Evolutionary conservation across 2,797 vertebrate species (phyloP).

Genomic region (Myotis daubentonii): DNA sequence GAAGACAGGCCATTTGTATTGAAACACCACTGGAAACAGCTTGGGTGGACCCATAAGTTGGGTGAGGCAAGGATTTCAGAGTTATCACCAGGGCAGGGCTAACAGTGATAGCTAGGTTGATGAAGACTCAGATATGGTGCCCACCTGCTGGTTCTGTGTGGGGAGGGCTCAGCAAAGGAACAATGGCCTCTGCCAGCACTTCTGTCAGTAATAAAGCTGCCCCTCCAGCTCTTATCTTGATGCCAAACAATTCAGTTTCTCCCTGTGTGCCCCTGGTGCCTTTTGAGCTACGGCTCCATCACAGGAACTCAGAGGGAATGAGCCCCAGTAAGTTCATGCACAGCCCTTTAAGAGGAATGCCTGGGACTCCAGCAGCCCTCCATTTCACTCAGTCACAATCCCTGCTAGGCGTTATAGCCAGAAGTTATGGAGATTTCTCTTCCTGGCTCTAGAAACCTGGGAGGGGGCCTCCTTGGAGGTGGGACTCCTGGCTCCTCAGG

Average conservation of each 20-base stretch:
- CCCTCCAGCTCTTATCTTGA: neutral
- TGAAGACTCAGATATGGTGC: neutral
- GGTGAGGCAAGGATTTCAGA: neutral
- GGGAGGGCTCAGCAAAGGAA: neutral
- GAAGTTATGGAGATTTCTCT: neutral
- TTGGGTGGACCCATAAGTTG: neutral
- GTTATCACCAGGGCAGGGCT: neutral
- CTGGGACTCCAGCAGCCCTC: neutral
- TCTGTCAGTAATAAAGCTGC: neutral
- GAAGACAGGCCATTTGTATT: neutral
- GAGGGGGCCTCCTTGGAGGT: neutral
- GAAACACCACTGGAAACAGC: neutral
- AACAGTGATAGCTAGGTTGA: neutral
- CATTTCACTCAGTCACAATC: neutral
- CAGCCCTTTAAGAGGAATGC: neutral
- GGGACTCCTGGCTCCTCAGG: neutral
- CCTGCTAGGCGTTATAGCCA: neutral
- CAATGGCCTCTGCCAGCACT: neutral
- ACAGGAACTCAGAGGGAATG: neutral
- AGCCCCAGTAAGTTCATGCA: neutral
- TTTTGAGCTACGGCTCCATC: neutral
- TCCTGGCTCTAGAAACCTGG: neutral
- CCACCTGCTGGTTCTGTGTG: neutral
- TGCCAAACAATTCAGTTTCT: neutral
- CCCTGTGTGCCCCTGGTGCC: neutral